phyloP scores from a whole-genome alignment of 2,888 invertebrate species.

The Tipula vernalis region DNA sequence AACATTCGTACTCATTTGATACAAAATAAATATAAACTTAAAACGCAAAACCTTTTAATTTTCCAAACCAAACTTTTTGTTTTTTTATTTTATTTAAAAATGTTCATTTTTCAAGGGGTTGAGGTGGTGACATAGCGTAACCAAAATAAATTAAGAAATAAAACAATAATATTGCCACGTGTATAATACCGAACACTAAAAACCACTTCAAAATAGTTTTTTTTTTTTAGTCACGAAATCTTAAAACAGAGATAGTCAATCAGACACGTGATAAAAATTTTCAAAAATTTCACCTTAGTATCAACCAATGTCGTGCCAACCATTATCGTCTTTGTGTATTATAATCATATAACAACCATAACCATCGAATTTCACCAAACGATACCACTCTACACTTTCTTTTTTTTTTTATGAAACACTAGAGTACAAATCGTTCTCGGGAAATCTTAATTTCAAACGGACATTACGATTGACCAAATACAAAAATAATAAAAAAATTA shows the following conservation, averaged over 20 bases:
- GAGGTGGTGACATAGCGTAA: neutral
- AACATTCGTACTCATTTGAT: neutral
- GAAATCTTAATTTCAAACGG: constrained; percentile 11
- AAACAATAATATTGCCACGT: neutral
- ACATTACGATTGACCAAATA: constrained; percentile 10
- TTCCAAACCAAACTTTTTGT: neutral
- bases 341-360: neutral
- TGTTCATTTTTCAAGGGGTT: neutral
- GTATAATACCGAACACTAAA: neutral
- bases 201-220: neutral
- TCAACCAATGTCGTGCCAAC: neutral
- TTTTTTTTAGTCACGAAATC: neutral
- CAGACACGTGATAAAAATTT: neutral
- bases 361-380: neutral
- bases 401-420: neutral
- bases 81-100: neutral
- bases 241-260: neutral
- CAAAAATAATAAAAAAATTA: neutral
- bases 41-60: neutral
- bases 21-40: neutral
- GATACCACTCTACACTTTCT: neutral
- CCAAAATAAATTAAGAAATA: neutral
- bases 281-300: neutral
- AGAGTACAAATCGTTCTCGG: constrained; percentile 10
- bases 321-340: neutral